Evolutionary conservation across 2,797 vertebrate genomes (phyloP).

Genomic region (Muscicapa comitata): DNA sequence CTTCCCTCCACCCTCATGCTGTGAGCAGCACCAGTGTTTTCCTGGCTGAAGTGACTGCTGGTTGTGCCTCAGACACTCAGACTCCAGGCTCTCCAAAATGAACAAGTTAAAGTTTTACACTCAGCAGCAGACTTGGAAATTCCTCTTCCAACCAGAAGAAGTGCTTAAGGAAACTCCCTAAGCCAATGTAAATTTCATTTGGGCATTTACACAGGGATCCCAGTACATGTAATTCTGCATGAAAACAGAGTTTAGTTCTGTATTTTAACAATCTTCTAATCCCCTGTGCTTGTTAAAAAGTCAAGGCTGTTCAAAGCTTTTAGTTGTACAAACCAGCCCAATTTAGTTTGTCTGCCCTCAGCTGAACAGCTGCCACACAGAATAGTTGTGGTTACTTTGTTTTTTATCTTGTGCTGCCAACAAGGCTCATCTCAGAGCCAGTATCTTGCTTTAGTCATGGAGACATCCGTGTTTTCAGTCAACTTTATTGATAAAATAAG

Average conservation of each 20-base stretch:
- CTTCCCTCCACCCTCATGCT: no score
- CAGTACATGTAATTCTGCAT: not conserved
- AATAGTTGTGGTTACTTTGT: not conserved
- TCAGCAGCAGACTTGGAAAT: not conserved
- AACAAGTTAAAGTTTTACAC: not conserved
- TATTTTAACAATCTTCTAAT: not conserved
- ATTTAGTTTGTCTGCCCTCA: not conserved
- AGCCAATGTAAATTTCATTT: not conserved
- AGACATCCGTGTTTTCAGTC: constrained; percentile 21
- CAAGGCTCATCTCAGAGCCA: not conserved
- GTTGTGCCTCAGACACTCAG: rapidly evolving
- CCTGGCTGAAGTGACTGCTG: rapidly evolving
- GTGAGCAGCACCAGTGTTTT: not conserved
- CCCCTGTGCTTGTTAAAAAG: not conserved
- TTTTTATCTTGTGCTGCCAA: not conserved
- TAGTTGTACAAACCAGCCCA: not conserved
- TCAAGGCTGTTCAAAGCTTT: not conserved
- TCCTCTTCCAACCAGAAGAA: not conserved
- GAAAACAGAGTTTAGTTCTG: not conserved
- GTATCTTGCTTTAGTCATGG: not conserved
- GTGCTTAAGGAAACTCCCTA: not conserved
- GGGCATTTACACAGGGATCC: not conserved
- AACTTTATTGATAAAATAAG: constrained; percentile 78
- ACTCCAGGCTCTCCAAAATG: not conserved
- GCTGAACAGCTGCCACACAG: not conserved